phyloP scores from a whole-genome alignment of 2,113 vertebrate genomes.

The Pan paniscus region DNA sequence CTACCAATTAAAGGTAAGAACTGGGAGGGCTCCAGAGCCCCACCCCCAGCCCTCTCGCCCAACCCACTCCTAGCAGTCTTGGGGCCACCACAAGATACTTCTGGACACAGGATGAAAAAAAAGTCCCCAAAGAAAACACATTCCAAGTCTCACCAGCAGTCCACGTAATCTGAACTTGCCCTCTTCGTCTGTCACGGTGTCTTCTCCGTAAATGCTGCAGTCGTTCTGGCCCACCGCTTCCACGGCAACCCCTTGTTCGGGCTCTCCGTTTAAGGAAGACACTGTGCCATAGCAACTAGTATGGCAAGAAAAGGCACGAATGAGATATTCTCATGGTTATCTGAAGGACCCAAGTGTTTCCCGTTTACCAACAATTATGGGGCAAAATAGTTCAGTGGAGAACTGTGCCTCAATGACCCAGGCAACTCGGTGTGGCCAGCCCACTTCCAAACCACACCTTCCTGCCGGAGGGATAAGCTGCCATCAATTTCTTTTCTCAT shows the following conservation, averaged over 20 bases:
- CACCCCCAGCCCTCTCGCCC: neutral
- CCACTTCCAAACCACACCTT: neutral
- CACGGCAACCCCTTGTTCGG: constrained; percentile 94
- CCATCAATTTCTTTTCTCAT: neutral
- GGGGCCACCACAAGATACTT: neutral
- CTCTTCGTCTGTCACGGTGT: constrained; percentile 95
- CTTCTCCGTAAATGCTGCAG: constrained; percentile 95
- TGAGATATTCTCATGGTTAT: rapidly evolving
- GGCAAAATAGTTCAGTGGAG: too few relatives aligned
- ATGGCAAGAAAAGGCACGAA: neutral
- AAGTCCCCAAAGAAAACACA: neutral
- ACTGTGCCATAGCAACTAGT: constrained; percentile 95
- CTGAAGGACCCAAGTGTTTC: neutral
- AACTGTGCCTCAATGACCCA: neutral
- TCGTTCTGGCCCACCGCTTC: constrained; percentile 94
- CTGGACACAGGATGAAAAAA: neutral
- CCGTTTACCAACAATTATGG: rapidly evolving
- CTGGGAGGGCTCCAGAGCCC: neutral
- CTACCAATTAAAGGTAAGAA: neutral
- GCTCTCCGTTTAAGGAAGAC: constrained; percentile 95
- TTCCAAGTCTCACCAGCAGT: constrained; percentile 89
- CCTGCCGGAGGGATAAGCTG: rapidly evolving
- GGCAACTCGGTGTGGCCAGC: neutral
- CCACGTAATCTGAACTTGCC: constrained; percentile 95
- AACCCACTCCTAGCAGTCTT: neutral